These are phyloP conservation scores for Spilogale gracilis DNA, from an alignment of 2,113 vertebrate species.

Conservation along the genomic window DNA sequence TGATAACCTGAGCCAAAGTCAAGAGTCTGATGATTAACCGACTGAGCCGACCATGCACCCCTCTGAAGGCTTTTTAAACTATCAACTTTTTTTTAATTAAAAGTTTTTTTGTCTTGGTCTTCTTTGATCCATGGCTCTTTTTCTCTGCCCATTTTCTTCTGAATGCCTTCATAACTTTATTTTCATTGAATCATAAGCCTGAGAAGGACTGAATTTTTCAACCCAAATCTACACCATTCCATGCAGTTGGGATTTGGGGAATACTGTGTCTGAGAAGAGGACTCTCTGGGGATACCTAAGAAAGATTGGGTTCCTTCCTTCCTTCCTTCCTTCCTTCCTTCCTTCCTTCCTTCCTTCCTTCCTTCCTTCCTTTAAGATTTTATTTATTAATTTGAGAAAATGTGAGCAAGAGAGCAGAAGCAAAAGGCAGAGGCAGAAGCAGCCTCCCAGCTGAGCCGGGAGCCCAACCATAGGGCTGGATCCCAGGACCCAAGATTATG, in stretches of 20 bases:
- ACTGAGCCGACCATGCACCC: background rate
- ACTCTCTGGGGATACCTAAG: background rate
- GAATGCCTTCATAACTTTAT: background rate
- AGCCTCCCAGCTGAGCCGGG: no score
- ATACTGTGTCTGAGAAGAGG: background rate
- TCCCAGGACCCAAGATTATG: no score
- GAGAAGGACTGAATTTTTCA: constrained; percentile 33
- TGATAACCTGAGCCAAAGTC: background rate
- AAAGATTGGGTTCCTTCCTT: background rate
- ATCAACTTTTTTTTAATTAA: background rate
- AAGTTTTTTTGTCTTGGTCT: constrained; percentile 21
- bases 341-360: no score
- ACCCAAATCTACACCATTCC: background rate
- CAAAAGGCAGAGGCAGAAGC: no score
- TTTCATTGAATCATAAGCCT: background rate
- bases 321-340: no score
- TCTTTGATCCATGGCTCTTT: background rate
- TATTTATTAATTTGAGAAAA: no score
- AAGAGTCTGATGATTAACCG: background rate
- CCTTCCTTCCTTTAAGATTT: no score
- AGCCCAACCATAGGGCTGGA: no score
- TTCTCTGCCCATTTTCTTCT: background rate
- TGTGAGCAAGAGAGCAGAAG: no score
- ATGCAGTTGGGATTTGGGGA: background rate
- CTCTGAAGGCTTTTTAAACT: background rate